Conservation (phyloP, 2,113 vertebrate genomes). For the Rousettus leschenaultii region DNA sequence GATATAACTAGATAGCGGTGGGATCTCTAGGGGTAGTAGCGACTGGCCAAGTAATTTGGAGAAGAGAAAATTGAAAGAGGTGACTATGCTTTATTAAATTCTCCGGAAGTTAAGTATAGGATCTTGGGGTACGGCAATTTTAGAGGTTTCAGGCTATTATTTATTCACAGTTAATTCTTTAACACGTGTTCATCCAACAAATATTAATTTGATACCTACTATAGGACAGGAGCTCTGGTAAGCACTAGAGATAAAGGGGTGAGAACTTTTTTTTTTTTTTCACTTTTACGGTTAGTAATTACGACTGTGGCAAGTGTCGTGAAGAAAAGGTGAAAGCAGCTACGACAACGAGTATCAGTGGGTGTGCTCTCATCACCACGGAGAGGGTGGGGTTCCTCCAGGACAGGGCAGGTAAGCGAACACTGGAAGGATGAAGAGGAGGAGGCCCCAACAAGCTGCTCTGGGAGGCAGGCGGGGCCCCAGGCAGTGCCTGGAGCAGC, state of each 20-base stretch:
- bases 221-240: background rate
- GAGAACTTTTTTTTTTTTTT: background rate
- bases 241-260: background rate
- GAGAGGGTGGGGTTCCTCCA: no score
- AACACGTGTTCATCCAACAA: background rate
- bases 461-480: background rate
- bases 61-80: background rate
- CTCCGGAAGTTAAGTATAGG: background rate
- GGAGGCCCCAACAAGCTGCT: no score
- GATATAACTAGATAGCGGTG: background rate
- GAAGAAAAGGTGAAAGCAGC: background rate
- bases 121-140: background rate
- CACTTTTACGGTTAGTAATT: background rate
- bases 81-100: background rate
- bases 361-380: rapidly evolving
- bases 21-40: background rate
- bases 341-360: rapidly evolving
- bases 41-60: background rate
- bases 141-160: background rate
- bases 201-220: background rate
- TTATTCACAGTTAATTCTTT: background rate
- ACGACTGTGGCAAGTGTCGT: background rate
- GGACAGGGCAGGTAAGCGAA: background rate
- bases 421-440: rapidly evolving
- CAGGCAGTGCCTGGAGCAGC: background rate